Evolutionary conservation across 1,140 invertebrate genomes (phyloP), one percentile per base, ranked within the genome.

Genomic region (Leptonema lineaticorne): DNA sequence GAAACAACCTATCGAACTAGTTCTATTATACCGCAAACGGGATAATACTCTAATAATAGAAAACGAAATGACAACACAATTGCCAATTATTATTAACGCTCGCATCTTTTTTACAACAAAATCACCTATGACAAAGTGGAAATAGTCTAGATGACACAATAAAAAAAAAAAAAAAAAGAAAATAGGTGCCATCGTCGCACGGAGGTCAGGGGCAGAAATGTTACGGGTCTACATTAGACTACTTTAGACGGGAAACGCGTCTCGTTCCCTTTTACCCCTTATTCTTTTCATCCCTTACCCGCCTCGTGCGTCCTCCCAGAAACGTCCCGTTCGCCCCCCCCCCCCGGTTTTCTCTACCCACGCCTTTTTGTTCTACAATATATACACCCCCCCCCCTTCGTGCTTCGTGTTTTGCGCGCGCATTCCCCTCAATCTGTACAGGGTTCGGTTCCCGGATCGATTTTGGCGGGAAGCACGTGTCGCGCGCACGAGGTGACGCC

Each of bases 381-480:
- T n/a, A n/a, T n/a, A 20, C 9, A 1, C n/a, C 50, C 1, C 20
- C 18, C 24, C 5, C 50, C 37, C 37, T 41, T 11, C 37, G 37
- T 16, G 11, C 37, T 33, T 11, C 11, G 11, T n/a, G n/a, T 20
- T 1, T 9, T 68, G 67, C 67, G 59, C 46, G 67, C 67, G 58
- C 67, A 68, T 18, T 27, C 48, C 24, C 30, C 48, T 33, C 18
- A 22, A 8, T 16, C 56, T 33, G 7, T 28, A 26, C 41, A 3
- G 16, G 20, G 7, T 9, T 6, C 60, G 2, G 20, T 18, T 24
- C 22, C 20, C 27, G 20, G 64, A 72, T 72, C 71, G 71, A 72
- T 72, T 69, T 67, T 72, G 67, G 70, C 68, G 71, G 68, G 68
- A 72, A 72, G 69, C 71, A 72, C 71, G 71, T 72, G 71, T 64